A percentile compares a stretch with the other conserved stretches of the same genome.
Conservation (phyloP, 2,797 vertebrate genomes). For the Heterohyrax brucei region DNA sequence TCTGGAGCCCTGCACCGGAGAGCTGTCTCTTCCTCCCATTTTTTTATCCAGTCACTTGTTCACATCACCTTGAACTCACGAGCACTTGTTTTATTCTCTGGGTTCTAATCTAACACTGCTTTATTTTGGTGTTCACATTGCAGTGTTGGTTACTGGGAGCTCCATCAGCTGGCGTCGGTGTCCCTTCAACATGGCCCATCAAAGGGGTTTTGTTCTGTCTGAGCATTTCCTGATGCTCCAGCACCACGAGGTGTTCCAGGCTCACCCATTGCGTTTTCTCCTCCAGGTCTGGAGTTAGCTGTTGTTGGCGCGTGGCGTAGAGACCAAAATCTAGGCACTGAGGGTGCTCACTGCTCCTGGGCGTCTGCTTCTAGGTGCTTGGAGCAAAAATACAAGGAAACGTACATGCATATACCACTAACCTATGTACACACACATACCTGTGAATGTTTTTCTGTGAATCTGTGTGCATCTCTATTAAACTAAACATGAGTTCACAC, state of each 20-base stretch:
- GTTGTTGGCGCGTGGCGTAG: too few relatives aligned
- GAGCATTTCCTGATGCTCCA: not conserved
- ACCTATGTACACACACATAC: too few relatives aligned
- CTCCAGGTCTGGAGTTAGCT: not conserved
- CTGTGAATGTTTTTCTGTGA: not conserved
- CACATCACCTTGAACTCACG: too few relatives aligned
- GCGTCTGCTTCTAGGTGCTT: not conserved
- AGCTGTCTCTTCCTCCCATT: too few relatives aligned
- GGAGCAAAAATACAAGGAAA: not conserved
- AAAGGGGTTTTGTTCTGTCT: not conserved
- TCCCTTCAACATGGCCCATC: not conserved
- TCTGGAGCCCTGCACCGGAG: not conserved
- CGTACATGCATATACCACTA: not conserved
- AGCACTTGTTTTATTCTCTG: accelerated
- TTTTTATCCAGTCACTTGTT: too few relatives aligned
- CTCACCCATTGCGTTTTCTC: too few relatives aligned
- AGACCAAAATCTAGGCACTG: too few relatives aligned
- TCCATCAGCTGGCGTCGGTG: not conserved
- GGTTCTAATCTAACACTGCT: too few relatives aligned
- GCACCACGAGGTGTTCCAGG: not conserved
- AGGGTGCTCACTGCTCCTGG: not conserved
- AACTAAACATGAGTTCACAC: accelerated
- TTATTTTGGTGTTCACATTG: too few relatives aligned
- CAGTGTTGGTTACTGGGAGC: not conserved
- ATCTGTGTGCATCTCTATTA: accelerated